Conservation (phyloP, 2,888 invertebrate genomes). For the Rutpela maculata region DNA sequence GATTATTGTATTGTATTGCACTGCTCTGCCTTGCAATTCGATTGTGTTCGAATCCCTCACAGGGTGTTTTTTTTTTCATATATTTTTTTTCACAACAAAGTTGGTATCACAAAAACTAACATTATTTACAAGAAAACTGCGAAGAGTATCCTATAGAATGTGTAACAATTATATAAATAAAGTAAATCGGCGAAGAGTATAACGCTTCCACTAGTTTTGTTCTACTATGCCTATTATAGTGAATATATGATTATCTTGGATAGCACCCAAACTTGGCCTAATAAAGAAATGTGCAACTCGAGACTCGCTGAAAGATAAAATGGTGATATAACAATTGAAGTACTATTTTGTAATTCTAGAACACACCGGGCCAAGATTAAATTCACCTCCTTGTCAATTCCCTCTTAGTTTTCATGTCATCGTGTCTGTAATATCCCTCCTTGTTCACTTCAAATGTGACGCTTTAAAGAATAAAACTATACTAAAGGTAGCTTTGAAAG, state of each 20-base stretch:
- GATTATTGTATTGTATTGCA: no score
- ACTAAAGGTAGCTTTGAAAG: constrained; percentile 40
- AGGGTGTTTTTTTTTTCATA: no score
- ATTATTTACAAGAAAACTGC: no score
- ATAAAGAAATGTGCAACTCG: constrained; percentile 2
- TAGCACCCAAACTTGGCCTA: neutral
- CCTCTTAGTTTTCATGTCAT: constrained; percentile 59
- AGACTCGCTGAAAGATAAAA: constrained; percentile 7
- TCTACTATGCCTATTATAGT: neutral
- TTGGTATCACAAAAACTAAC: no score
- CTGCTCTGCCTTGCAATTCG: no score
- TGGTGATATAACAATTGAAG: constrained; percentile 52
- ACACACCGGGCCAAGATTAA: constrained; percentile 61
- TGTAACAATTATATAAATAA: no score
- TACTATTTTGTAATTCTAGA: constrained; percentile 61
- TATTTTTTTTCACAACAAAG: no score
- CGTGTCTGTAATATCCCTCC: constrained; percentile 44
- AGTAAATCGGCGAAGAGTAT: no score
- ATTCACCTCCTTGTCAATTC: constrained; percentile 65
- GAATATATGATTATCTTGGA: neutral
- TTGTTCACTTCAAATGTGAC: constrained; percentile 44
- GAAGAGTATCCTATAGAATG: no score
- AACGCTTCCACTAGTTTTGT: no score
- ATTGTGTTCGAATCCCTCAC: no score
- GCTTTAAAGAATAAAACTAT: constrained; percentile 36